A percentile compares a stretch with the other conserved stretches of the same genome.
phyloP scores from a whole-genome alignment of 2,113 vertebrate genomes.

The Crotalus tigris region DNA sequence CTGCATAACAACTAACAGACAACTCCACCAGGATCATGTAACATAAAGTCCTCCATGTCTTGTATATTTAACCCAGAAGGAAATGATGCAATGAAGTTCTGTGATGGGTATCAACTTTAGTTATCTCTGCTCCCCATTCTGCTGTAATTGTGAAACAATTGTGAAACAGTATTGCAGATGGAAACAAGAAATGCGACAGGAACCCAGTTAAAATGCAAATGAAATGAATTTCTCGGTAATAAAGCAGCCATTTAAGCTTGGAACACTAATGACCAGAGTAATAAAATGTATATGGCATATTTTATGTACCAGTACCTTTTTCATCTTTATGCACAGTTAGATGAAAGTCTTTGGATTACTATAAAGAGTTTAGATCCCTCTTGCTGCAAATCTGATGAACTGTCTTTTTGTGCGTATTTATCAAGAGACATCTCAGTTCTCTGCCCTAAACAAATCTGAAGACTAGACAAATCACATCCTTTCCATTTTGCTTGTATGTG shows the following conservation, averaged over 20 bases:
- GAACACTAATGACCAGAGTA: conserved; percentile 56
- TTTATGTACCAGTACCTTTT: conserved; percentile 56
- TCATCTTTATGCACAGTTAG: conserved; percentile 54
- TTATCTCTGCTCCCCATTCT: conserved; percentile 27
- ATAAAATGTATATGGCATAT: conserved; percentile 56
- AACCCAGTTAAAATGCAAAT: conserved; percentile 71
- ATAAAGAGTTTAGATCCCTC: conserved; percentile 43
- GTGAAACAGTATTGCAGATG: conserved; percentile 39
- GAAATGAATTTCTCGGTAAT: conserved; percentile 62
- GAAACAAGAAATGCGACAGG: conserved; percentile 52
- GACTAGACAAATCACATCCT: neutral
- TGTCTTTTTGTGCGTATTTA: conserved; percentile 24
- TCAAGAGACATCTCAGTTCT: conserved; percentile 23
- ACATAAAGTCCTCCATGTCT: neutral
- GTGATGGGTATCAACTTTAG: conserved; percentile 20
- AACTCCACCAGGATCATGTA: neutral
- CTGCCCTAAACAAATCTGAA: conserved; percentile 13
- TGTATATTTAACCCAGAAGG: conserved; percentile 19
- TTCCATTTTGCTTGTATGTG: neutral
- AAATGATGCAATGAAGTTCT: conserved; percentile 24
- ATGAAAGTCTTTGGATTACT: conserved; percentile 47
- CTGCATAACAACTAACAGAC: conserved; percentile 1
- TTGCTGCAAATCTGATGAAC: conserved; percentile 53
- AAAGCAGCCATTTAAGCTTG: conserved; percentile 53
- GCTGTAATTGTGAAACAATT: conserved; percentile 38